Conservation (phyloP, 1,140 invertebrate genomes). For the Drosophila bocqueti region DNA sequence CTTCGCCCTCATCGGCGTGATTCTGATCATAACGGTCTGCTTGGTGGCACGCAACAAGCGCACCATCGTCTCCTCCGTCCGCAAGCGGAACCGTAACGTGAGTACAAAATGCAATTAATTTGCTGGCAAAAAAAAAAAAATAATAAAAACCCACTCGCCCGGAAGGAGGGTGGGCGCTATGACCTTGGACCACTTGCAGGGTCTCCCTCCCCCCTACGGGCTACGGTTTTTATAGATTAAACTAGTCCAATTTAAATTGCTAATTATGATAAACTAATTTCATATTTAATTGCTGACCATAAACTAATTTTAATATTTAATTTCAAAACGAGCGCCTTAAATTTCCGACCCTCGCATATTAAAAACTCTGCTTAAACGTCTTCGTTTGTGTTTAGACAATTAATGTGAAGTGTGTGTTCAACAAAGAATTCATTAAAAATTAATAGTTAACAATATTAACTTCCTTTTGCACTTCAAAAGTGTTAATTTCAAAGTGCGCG, state of each 20-base stretch:
- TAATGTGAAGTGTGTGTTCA: not conserved
- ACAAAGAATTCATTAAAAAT: too few relatives aligned
- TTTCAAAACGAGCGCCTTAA: not conserved
- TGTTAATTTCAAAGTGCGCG: constrained; percentile 2
- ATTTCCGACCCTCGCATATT: not conserved
- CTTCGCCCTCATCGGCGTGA: constrained; percentile 82
- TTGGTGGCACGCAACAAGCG: constrained; percentile 84
- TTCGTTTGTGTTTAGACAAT: not conserved
- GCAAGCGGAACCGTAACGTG: constrained; percentile 84
- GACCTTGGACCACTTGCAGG: constrained; percentile 49
- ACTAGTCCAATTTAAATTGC: constrained; percentile 13
- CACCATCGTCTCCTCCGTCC: constrained; percentile 82
- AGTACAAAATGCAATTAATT: constrained; percentile 71
- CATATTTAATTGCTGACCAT: not conserved
- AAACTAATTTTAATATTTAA: not conserved
- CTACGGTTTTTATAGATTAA: constrained; percentile 12
- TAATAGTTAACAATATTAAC: not conserved
- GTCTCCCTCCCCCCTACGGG: constrained; percentile 6
- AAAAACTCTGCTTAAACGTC: not conserved
- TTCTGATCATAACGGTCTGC: constrained; percentile 82
- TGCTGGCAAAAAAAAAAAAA: constrained; percentile 18
- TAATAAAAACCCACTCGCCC: constrained; percentile 2
- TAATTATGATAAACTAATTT: constrained; percentile 13
- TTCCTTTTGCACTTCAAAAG: not conserved
- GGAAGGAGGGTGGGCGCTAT: not conserved